These are phyloP conservation scores for Heteromurus nitidus DNA, from an alignment of 2,888 invertebrate species.

Conservation along the genomic window DNA sequence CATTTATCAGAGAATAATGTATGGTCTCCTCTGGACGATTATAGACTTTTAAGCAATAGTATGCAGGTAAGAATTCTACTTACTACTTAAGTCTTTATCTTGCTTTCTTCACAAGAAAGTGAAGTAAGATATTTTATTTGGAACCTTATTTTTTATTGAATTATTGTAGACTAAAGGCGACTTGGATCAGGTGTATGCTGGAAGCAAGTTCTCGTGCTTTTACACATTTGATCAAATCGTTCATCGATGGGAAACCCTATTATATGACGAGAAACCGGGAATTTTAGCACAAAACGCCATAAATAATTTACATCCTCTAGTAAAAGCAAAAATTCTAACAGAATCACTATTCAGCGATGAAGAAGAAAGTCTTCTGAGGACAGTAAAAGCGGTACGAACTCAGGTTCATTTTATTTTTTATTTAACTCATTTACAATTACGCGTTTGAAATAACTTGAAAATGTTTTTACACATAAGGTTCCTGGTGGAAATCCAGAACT, in stretches of 20 bases:
- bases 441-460: background rate
- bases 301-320: constrained; percentile 93
- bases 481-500: constrained; percentile 83
- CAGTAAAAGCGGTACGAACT: constrained; percentile 84
- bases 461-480: constrained; percentile 72
- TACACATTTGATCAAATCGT: constrained; percentile 95
- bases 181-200: constrained; percentile 84
- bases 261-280: constrained; percentile 96
- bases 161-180: constrained; percentile 78
- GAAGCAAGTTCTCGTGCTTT: constrained; percentile 95
- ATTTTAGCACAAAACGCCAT: constrained; percentile 93
- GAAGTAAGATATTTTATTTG: background rate
- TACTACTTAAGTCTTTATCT: background rate
- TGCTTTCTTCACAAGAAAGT: too few species aligned
- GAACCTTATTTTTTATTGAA: constrained; percentile 17
- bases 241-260: constrained; percentile 95
- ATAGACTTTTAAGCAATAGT: constrained; percentile 93
- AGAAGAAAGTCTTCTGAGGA: constrained; percentile 91
- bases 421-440: too few species aligned
- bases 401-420: too few species aligned
- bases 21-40: constrained; percentile 98
- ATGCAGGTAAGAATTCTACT: constrained; percentile 81
- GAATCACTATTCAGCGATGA: constrained; percentile 91
- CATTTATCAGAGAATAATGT: constrained; percentile 80
- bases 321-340: constrained; percentile 89